These are phyloP conservation scores for Acropora tenuis DNA, from an alignment of 64 coral and sea anemone species.

Conservation along the genomic window DNA sequence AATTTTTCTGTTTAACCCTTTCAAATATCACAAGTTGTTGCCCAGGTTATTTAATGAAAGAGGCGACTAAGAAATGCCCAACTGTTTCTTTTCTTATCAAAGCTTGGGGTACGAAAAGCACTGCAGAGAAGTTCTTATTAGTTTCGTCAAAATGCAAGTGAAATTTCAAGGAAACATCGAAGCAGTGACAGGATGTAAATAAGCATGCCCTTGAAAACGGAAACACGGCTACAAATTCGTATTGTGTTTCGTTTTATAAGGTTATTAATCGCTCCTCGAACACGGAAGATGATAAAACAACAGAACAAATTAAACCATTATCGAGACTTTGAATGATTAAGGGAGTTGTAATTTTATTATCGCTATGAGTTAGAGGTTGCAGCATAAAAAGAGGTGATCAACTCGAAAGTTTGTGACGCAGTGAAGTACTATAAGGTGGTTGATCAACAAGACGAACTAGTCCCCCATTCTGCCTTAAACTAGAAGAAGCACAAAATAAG, in stretches of 20 bases:
- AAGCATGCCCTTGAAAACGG: background rate
- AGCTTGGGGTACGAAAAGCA: background rate
- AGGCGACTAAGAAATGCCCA: background rate
- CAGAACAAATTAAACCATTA: background rate
- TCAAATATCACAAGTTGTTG: background rate
- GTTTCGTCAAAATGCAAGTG: background rate
- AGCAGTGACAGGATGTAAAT: background rate
- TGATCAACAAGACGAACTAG: no score
- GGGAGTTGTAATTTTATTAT: no score
- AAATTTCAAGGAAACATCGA: background rate
- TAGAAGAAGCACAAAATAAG: background rate
- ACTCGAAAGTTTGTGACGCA: no score
- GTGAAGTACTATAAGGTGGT: no score
- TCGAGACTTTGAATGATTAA: background rate
- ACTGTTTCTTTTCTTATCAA: constrained; percentile 39
- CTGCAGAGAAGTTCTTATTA: background rate
- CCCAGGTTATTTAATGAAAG: background rate
- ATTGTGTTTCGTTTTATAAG: background rate
- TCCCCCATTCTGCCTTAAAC: background rate
- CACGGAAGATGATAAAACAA: background rate
- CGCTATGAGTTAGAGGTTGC: no score
- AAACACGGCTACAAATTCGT: background rate
- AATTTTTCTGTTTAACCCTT: background rate
- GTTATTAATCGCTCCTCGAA: background rate
- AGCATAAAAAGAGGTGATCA: no score